Conservation (phyloP, 1,140 invertebrate species). For the Cataglyphis hispanica region DNA sequence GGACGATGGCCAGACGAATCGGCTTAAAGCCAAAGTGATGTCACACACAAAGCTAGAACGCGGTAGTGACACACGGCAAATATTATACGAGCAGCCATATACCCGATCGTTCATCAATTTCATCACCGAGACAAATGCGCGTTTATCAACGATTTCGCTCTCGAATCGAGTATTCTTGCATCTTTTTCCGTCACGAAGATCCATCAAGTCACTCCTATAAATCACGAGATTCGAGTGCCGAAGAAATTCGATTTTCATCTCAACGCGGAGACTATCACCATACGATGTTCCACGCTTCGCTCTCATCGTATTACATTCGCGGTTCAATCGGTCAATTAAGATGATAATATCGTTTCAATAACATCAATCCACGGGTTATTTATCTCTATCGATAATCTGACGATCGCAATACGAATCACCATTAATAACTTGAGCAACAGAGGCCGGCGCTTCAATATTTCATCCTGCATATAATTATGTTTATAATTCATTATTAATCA, state of each 20-base stretch:
- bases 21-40: slow-evolving; percentile 70
- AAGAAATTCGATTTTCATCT: slow-evolving; percentile 45
- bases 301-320: not conserved
- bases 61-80: slow-evolving; percentile 20
- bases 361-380: slow-evolving; percentile 49
- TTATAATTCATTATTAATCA: not conserved
- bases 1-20: slow-evolving; percentile 68
- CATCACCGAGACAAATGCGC: slow-evolving; percentile 67
- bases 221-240: slow-evolving; percentile 41
- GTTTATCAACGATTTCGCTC: slow-evolving; percentile 69
- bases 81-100: slow-evolving; percentile 51
- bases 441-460: slow-evolving; percentile 16
- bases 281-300: slow-evolving; percentile 17
- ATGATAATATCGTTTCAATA: slow-evolving; percentile 56
- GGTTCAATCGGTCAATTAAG: slow-evolving; percentile 46
- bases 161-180: slow-evolving; percentile 49
- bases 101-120: slow-evolving; percentile 64
- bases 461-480: slow-evolving; percentile 15
- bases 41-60: slow-evolving; percentile 30
- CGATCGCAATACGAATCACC: slow-evolving; percentile 37
- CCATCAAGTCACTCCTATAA: slow-evolving; percentile 56
- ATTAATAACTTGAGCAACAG: slow-evolving; percentile 50
- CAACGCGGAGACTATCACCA: not conserved
- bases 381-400: slow-evolving; percentile 26
- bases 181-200: slow-evolving; percentile 22